Base-by-base conservation (phyloP, 2,113 vertebrate genomes). In the Pogona vitticeps region DNA sequence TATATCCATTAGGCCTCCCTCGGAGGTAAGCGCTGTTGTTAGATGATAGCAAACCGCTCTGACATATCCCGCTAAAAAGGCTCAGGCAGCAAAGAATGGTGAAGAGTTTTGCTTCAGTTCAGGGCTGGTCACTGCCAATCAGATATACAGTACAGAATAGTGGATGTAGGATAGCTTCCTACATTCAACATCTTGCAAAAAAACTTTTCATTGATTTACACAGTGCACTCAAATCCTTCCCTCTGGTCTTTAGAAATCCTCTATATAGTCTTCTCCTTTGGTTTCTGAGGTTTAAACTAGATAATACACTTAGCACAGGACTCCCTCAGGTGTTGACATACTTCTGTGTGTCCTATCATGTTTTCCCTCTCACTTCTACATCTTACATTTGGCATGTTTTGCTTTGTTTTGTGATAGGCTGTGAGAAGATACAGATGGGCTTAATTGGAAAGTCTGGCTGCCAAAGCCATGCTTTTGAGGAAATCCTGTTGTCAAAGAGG, bases 261-360 rank as follows among this genome's bases (percentile, higher is more conserved):
- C 21, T 61, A 61, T 61, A 61, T 15, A 59, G 31, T 2, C 20
- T 38, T 56, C n/a, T 4, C 17, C 13, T 23, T 86, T 79, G 65
- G 17, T 23, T 56, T 36, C 46, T n/a, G 8, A 33, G 94, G 90
- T 14, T 84, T 82, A 7, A 78, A 93, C 0, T 73, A 63, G 6
- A 52, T 52, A 52, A 52, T 10, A 52, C n/a, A n/a, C n/a, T n/a
- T n/a, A n/a, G n/a, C n/a, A n/a, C n/a, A n/a, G n/a, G n/a, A n/a
- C n/a, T n/a, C n/a, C n/a, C n/a, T n/a, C n/a, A n/a, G n/a, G n/a
- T n/a, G n/a, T n/a, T n/a, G n/a, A n/a, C n/a, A n/a, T n/a, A n/a
- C n/a, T n/a, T n/a, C n/a, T n/a, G n/a, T n/a, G n/a, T n/a, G n/a
- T n/a, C n/a, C n/a, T n/a, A n/a, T n/a, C n/a, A 52, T 52, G 46